phyloP scores from a whole-genome alignment of 1,140 invertebrate genomes.

The Drosophila lacteicornis region DNA sequence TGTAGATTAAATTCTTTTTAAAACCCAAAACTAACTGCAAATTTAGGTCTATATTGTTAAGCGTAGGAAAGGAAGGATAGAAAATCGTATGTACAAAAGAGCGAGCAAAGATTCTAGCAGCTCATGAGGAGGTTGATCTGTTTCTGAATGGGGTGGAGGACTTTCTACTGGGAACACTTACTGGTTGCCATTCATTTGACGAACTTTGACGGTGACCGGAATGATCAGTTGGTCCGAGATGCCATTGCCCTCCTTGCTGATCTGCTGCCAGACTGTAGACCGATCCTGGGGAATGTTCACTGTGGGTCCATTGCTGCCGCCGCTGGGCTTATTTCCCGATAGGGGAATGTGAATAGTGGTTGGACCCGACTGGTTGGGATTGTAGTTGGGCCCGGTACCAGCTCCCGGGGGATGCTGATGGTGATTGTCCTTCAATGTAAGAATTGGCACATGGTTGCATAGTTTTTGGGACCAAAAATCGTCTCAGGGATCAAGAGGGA shows the following conservation, averaged over 20 bases:
- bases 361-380: slow-evolving; percentile 56
- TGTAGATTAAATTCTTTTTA: no score
- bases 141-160: neutral
- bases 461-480: slow-evolving; percentile 37
- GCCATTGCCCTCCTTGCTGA: slow-evolving; percentile 86
- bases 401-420: slow-evolving; percentile 61
- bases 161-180: slow-evolving; percentile 61
- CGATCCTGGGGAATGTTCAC: slow-evolving; percentile 98
- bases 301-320: slow-evolving; percentile 91
- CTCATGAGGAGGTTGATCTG: slow-evolving; percentile 16
- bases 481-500: slow-evolving; percentile 17
- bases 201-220: slow-evolving; percentile 76
- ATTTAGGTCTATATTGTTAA: neutral
- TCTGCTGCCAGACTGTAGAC: slow-evolving; percentile 97
- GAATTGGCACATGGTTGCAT: slow-evolving; percentile 49
- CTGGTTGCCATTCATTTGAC: slow-evolving; percentile 82
- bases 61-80: neutral
- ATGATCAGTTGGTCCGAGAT: slow-evolving; percentile 75
- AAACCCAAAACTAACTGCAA: neutral
- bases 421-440: slow-evolving; percentile 80
- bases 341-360: slow-evolving; percentile 86
- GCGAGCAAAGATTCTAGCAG: slow-evolving; percentile 18
- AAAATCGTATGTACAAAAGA: slow-evolving; percentile 23
- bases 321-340: slow-evolving; percentile 85
- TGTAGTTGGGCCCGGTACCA: slow-evolving; percentile 63